Evolutionary conservation across 2,888 invertebrate genomes (phyloP).

Genomic region (Invenusta paracnida): DNA sequence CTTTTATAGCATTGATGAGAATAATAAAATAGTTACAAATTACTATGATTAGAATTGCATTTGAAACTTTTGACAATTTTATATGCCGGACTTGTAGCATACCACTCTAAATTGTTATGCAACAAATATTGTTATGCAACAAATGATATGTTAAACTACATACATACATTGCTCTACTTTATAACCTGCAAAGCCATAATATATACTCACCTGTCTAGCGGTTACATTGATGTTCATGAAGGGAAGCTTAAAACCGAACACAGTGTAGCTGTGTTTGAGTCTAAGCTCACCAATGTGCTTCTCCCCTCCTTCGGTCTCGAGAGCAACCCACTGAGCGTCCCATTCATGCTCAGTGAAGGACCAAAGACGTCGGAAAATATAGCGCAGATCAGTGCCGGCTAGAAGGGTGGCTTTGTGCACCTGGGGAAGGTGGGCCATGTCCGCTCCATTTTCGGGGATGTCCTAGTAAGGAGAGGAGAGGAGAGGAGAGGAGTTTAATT

Average conservation of each 20-base stretch:
- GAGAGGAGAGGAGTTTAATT: not conserved
- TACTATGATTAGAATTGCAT: too few species aligned
- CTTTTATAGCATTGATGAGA: too few species aligned
- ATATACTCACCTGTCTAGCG: conserved; percentile 68
- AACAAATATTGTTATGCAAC: too few species aligned
- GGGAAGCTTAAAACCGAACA: conserved; percentile 65
- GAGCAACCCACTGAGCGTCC: conserved; percentile 66
- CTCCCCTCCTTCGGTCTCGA: conserved; percentile 41
- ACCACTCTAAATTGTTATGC: too few species aligned
- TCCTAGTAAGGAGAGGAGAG: conserved; percentile 65
- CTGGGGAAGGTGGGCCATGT: conserved; percentile 73
- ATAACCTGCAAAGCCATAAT: too few species aligned
- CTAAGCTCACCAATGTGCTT: conserved; percentile 68
- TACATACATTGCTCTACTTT: not conserved
- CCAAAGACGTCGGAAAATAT: conserved; percentile 56
- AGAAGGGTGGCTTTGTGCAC: conserved; percentile 69
- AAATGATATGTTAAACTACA: not conserved
- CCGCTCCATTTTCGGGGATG: conserved; percentile 83
- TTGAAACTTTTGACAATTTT: too few species aligned
- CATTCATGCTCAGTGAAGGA: conserved; percentile 66
- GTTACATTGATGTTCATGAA: conserved; percentile 66
- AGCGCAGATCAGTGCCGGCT: conserved; percentile 61
- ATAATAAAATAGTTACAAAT: too few species aligned
- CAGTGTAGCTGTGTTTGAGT: conserved; percentile 67
- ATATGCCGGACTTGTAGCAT: too few species aligned